These are phyloP conservation scores for Dicaeum eximium DNA, from an alignment of 2,113 vertebrate genomes.

Conservation along the genomic window DNA sequence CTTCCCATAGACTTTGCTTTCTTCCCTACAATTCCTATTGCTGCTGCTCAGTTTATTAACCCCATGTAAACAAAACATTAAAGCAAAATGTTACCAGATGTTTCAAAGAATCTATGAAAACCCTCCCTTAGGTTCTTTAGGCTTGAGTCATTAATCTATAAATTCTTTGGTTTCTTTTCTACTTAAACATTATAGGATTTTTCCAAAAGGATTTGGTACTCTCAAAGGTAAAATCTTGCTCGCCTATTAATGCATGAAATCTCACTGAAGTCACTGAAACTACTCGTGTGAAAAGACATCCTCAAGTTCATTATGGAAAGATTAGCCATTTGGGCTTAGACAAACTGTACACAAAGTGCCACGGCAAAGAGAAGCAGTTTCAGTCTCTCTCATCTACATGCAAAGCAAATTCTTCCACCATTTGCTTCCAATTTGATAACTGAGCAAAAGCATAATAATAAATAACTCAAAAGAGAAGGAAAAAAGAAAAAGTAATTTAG, in stretches of 20 bases:
- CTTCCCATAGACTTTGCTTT: neutral
- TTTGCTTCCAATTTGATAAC: constrained; percentile 42
- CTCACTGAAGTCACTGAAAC: constrained; percentile 31
- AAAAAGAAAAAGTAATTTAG: neutral
- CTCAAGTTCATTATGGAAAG: constrained; percentile 27
- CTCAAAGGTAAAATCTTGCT: constrained; percentile 27
- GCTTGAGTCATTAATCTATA: constrained; percentile 25
- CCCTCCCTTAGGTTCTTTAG: constrained; percentile 6
- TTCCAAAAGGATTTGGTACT: constrained; percentile 42
- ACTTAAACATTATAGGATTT: constrained; percentile 17
- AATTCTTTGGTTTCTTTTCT: constrained; percentile 38
- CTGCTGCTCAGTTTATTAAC: constrained; percentile 36
- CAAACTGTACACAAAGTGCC: neutral
- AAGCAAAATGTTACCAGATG: constrained; percentile 58
- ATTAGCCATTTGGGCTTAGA: constrained; percentile 34
- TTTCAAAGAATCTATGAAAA: constrained; percentile 42
- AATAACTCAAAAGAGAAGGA: neutral
- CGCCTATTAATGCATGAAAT: constrained; percentile 9
- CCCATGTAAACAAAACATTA: constrained; percentile 49
- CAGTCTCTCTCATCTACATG: constrained; percentile 21
- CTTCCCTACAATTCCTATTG: neutral
- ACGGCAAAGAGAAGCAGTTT: accelerated
- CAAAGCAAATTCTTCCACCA: constrained; percentile 36
- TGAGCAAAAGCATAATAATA: constrained; percentile 7
- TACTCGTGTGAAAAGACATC: constrained; percentile 6